These are phyloP conservation scores for Coluber constrictor DNA, from an alignment of 2,797 vertebrate genomes.

Conservation along the genomic window DNA sequence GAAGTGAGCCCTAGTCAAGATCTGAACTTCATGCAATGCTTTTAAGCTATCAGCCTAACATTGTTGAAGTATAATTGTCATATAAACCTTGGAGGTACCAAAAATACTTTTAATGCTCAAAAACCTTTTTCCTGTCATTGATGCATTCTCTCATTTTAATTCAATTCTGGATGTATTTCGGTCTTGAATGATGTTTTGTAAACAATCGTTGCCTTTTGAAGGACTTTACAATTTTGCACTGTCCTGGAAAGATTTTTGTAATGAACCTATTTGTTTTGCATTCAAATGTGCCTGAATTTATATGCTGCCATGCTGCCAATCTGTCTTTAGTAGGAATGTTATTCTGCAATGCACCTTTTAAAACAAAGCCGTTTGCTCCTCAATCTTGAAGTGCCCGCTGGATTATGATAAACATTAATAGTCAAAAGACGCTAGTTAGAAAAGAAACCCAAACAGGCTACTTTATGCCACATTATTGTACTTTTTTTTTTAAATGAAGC, in stretches of 20 bases:
- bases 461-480: conserved; percentile 67
- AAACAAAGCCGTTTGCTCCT: conserved; percentile 47
- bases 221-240: conserved; percentile 69
- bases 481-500: conserved; percentile 39
- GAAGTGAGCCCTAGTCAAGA: conserved; percentile 27
- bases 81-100: conserved; percentile 39
- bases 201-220: conserved; percentile 59
- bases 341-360: conserved; percentile 64
- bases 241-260: conserved; percentile 58
- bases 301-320: conserved; percentile 67
- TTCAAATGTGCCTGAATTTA: conserved; percentile 73
- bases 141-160: conserved; percentile 32
- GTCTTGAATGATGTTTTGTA: conserved; percentile 53
- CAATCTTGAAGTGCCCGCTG: conserved; percentile 55
- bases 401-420: conserved; percentile 32
- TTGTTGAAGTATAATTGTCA: conserved; percentile 42
- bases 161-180: conserved; percentile 53
- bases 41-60: conserved; percentile 41
- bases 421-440: conserved; percentile 65
- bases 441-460: conserved; percentile 67
- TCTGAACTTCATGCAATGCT: neutral
- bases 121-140: conserved; percentile 37
- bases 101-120: conserved; percentile 37
- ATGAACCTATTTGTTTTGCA: conserved; percentile 51
- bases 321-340: conserved; percentile 56